These are phyloP conservation scores for Anser brachyrhynchus DNA, from an alignment of 2,113 vertebrate species.

Conservation along the genomic window DNA sequence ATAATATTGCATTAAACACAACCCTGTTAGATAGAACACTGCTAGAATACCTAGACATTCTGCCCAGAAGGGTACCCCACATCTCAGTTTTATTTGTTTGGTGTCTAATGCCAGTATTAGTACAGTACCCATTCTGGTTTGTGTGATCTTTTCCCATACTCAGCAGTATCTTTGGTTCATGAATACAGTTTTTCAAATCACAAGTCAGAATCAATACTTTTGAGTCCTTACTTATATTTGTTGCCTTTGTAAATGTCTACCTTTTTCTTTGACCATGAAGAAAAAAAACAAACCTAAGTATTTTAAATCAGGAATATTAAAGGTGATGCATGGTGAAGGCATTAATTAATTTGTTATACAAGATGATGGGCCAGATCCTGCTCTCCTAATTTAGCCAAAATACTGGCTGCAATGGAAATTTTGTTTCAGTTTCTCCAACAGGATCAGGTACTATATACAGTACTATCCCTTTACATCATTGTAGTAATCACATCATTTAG, in stretches of 20 bases:
- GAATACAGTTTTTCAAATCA: neutral
- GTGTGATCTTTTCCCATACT: neutral
- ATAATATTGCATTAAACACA: neutral
- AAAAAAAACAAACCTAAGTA: fast-evolving
- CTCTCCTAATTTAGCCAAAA: neutral
- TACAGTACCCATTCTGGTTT: neutral
- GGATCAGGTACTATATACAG: neutral
- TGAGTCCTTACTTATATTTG: neutral
- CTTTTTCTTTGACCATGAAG: neutral
- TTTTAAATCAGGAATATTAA: neutral
- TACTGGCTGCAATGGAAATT: neutral
- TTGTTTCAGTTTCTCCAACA: neutral
- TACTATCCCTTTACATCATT: neutral
- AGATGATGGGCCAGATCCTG: neutral
- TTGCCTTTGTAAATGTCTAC: neutral
- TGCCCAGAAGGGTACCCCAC: neutral
- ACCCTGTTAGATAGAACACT: neutral
- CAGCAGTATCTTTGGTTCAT: neutral
- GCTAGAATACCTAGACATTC: neutral
- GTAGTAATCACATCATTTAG: neutral
- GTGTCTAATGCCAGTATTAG: neutral
- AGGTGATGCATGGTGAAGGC: fast-evolving
- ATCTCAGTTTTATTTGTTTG: neutral
- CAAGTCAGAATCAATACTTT: neutral
- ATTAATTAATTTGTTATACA: neutral